A percentile compares a stretch with the other conserved stretches of the same genome.
These are phyloP conservation scores for Cheirogaleus medius DNA, from an alignment of 2,113 vertebrate species.

Conservation along the genomic window DNA sequence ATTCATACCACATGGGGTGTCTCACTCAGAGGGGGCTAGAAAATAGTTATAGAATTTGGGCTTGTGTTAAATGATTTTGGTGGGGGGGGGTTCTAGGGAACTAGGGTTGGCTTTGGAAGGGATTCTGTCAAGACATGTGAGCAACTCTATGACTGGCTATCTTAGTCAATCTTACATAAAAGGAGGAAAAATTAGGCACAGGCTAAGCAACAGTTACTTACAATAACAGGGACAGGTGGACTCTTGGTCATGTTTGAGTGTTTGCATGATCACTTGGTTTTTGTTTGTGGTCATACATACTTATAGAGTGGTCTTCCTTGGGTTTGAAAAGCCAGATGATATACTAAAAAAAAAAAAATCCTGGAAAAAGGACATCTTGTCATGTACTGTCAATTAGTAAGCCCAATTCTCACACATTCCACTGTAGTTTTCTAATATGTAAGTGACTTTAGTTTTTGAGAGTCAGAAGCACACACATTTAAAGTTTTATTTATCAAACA, in stretches of 20 bases:
- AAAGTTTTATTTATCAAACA: not conserved
- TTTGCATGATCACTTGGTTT: too few species aligned
- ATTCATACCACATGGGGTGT: fast-evolving
- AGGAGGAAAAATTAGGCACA: not conserved
- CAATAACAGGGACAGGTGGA: not conserved
- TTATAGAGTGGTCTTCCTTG: not conserved
- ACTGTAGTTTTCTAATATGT: not conserved
- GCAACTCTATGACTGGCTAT: not conserved
- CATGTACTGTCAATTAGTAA: not conserved
- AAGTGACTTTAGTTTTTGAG: not conserved
- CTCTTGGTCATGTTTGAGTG: not conserved
- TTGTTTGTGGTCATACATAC: not conserved
- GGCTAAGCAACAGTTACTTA: not conserved
- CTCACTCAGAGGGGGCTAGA: too few species aligned
- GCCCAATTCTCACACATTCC: not conserved
- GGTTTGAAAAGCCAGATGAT: not conserved
- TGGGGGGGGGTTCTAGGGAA: too few species aligned
- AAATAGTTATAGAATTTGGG: not conserved
- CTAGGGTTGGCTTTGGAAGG: not conserved
- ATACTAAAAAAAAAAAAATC: not conserved
- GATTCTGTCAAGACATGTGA: not conserved
- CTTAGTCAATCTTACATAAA: not conserved
- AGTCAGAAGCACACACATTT: not conserved
- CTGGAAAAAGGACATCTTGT: not conserved
- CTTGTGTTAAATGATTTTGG: not conserved